Conservation (phyloP, 92 coral and sea anemone species). For the Virgularia gustaviana region DNA sequence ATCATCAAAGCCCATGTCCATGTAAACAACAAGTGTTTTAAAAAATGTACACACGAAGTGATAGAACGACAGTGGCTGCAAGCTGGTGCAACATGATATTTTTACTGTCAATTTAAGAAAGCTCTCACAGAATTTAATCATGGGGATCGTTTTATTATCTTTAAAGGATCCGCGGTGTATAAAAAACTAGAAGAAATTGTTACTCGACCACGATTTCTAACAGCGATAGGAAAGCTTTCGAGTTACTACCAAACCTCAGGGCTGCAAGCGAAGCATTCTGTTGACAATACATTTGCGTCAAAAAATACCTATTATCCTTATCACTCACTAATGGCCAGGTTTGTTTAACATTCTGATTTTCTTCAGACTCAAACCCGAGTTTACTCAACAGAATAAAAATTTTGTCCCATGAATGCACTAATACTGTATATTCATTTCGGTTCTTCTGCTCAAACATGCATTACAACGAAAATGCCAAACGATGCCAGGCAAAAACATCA, state of each 20-base stretch:
- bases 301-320: conserved; percentile 37
- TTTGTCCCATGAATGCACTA: too few relatives aligned
- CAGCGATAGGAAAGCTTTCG: conserved; percentile 27
- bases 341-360: background rate
- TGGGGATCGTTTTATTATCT: too few relatives aligned
- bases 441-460: conserved; percentile 26
- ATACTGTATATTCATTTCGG: background rate
- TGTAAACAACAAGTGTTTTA: conserved; percentile 3
- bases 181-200: conserved; percentile 32
- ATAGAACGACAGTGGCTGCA: conserved; percentile 34
- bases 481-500: conserved; percentile 23
- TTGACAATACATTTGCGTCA: conserved; percentile 32
- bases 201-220: conserved; percentile 31
- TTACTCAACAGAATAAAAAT: too few relatives aligned
- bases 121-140: background rate
- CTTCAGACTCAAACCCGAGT: background rate
- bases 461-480: conserved; percentile 9
- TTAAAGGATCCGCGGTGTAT: conserved; percentile 32
- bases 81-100: conserved; percentile 14
- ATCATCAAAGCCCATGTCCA: conserved; percentile 16
- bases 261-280: conserved; percentile 36
- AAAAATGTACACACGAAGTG: conserved; percentile 17
- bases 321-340: conserved; percentile 41
- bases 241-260: conserved; percentile 41
- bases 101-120: background rate